Evolutionary conservation across 2,113 vertebrate species (phyloP), one percentile per base, ranked within the genome.

Genomic region (Ctenodactylus gundi): DNA sequence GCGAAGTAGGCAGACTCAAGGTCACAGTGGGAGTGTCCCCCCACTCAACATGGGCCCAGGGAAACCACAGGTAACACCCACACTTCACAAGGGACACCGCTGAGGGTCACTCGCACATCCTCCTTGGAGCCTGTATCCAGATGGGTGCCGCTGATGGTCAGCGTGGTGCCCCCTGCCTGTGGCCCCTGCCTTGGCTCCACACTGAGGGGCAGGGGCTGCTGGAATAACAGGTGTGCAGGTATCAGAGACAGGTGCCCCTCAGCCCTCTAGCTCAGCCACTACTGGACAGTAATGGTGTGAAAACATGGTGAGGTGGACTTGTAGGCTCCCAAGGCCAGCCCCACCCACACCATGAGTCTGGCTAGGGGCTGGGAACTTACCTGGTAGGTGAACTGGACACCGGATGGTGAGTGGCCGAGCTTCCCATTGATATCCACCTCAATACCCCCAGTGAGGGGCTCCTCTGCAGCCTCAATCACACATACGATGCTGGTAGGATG

Each of bases 51-150:
- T 76, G 67, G 41, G 51, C 64, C 89, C 31, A 13, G 6, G 87
- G 14, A 41, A 46, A 86, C 25, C 2, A 20, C 6, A 0, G 73
- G 55, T 0, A 67, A 94, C 97, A 98, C 99, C 83, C 98, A 99
- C 99, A 99, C 99, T 96, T 98, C 96, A 97, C 99, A 99, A 68
- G 98, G 96, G 75, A 99, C 98, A 11, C 62, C 95, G 0, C 97
- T 98, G 0, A 99, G 98, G 1, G 89, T 97, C 95, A 99, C 98
- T 4, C 90, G 88, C 55, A 99, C 97, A 12, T 99, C 99, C 18
- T 98, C 98, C 95, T 98, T 98, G 18, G 98, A 99, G 21, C 99
- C 99, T 0, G 99, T 99, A 97, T 99, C 98, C 96, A 99, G 95
- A 89, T 99, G 21, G 3, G 39, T 36, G 57, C 99, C 99, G 0